phyloP scores from a whole-genome alignment of 2,888 invertebrate species.

The Drosophila lacicola region DNA sequence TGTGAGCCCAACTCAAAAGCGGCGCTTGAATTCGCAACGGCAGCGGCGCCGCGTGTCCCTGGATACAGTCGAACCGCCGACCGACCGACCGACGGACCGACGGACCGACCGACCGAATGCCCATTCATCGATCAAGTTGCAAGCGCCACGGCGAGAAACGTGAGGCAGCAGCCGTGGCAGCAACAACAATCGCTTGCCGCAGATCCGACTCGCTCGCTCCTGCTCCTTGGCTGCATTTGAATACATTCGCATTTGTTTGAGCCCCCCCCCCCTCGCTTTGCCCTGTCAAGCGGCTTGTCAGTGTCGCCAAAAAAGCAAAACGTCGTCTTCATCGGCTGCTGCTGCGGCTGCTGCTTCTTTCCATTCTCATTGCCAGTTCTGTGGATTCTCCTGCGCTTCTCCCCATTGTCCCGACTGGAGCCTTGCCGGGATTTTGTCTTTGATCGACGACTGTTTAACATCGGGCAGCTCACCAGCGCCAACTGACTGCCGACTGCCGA shows the following conservation, averaged over 20 bases:
- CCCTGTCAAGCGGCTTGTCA: slow-evolving; percentile 70
- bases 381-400: slow-evolving; percentile 5
- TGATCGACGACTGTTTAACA: slow-evolving; percentile 78
- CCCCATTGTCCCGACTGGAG: slow-evolving; percentile 30
- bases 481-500: slow-evolving; percentile 34
- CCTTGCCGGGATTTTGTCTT: slow-evolving; percentile 74
- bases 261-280: background rate
- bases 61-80: slow-evolving; percentile 8
- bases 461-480: slow-evolving; percentile 48
- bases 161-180: slow-evolving; percentile 41
- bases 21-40: slow-evolving; percentile 80
- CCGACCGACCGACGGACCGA: slow-evolving; percentile 8
- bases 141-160: slow-evolving; percentile 78
- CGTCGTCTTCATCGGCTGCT: slow-evolving; percentile 75
- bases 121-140: slow-evolving; percentile 81
- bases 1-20: slow-evolving; percentile 76
- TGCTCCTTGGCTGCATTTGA: slow-evolving; percentile 62
- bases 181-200: slow-evolving; percentile 56
- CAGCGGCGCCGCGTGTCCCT: slow-evolving; percentile 69
- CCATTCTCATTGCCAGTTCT: slow-evolving; percentile 18
- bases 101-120: slow-evolving; percentile 45
- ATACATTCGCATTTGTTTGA: slow-evolving; percentile 52
- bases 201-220: slow-evolving; percentile 50
- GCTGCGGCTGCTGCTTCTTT: slow-evolving; percentile 9
- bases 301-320: slow-evolving; percentile 79